phyloP scores from a whole-genome alignment of 2,797 vertebrate species.

The Dallia pectoralis region DNA sequence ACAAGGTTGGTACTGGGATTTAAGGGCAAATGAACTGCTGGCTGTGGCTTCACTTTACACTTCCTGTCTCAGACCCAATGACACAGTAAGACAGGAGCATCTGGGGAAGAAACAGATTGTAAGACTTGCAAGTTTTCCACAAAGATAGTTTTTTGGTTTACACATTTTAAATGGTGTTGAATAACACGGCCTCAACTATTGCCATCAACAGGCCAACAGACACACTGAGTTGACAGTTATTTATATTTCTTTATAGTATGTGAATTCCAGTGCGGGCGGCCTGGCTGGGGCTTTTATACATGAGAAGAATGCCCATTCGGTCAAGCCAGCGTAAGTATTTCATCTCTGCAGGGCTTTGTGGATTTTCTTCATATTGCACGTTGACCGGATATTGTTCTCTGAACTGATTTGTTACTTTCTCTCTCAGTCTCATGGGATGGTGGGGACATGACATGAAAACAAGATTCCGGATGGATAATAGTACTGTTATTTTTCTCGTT shows the following conservation, averaged over 20 bases:
- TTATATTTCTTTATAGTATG: conserved; percentile 76
- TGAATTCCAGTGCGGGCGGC: conserved; percentile 92
- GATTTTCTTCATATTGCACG: not conserved
- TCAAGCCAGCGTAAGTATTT: conserved; percentile 84
- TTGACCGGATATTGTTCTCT: not conserved
- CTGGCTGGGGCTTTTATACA: conserved; percentile 88
- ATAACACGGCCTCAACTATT: not conserved
- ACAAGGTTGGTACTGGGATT: conserved; percentile 80
- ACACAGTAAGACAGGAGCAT: not conserved
- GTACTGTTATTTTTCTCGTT: conserved; percentile 62
- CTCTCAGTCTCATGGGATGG: conserved; percentile 85
- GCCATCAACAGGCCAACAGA: not conserved
- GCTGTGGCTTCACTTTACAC: not conserved
- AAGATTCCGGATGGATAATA: conserved; percentile 88
- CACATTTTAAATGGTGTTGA: not conserved
- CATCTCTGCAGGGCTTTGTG: not conserved
- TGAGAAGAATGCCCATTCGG: conserved; percentile 76
- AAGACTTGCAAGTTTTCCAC: not conserved
- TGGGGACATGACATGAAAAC: conserved; percentile 89
- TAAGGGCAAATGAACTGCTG: not conserved
- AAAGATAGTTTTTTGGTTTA: not conserved
- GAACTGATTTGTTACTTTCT: conserved; percentile 17
- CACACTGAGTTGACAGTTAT: not conserved
- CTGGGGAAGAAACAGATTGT: not conserved
- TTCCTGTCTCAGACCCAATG: not conserved